phyloP scores from a whole-genome alignment of 2,888 invertebrate genomes.

The Dascillus cervinus region DNA sequence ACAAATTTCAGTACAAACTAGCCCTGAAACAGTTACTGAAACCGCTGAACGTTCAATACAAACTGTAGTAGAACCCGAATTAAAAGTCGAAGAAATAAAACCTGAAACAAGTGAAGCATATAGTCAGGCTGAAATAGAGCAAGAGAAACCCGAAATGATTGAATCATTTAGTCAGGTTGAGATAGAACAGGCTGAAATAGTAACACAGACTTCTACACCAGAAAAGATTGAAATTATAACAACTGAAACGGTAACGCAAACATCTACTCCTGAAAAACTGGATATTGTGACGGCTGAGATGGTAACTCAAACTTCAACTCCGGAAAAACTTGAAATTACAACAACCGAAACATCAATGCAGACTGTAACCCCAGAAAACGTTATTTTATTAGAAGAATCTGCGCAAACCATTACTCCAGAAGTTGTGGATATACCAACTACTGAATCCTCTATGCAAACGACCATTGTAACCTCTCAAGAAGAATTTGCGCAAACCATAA shows the following conservation, averaged over 20 bases:
- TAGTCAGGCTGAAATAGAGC: conserved; percentile 15
- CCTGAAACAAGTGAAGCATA: conserved; percentile 5
- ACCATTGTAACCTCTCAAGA: conserved; percentile 29
- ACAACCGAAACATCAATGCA: conserved; percentile 42
- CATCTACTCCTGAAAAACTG: conserved; percentile 34
- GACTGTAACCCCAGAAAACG: conserved; percentile 36
- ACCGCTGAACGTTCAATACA: conserved; percentile 46
- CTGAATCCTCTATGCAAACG: conserved; percentile 39
- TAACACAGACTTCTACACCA: conserved; percentile 25
- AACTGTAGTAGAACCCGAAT: conserved; percentile 45
- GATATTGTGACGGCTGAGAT: conserved; percentile 27
- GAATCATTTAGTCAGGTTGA: conserved; percentile 20
- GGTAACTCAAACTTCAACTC: conserved; percentile 31
- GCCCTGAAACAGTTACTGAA: conserved; percentile 46
- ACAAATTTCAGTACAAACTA: conserved; percentile 46
- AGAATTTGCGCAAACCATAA: conserved; percentile 40
- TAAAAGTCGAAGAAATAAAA: conserved; percentile 11
- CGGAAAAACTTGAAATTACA: conserved; percentile 27
- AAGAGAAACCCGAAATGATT: conserved; percentile 23
- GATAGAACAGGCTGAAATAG: conserved; percentile 13
- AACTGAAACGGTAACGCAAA: conserved; percentile 42
- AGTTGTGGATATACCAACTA: conserved; percentile 22
- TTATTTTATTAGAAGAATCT: conserved; percentile 30
- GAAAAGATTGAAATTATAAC: conserved; percentile 29
- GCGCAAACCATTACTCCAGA: conserved; percentile 34